A percentile compares a stretch with the other conserved stretches of the same genome.
Conservation (phyloP, 2,797 vertebrate genomes). For the Rhincodon typus region DNA sequence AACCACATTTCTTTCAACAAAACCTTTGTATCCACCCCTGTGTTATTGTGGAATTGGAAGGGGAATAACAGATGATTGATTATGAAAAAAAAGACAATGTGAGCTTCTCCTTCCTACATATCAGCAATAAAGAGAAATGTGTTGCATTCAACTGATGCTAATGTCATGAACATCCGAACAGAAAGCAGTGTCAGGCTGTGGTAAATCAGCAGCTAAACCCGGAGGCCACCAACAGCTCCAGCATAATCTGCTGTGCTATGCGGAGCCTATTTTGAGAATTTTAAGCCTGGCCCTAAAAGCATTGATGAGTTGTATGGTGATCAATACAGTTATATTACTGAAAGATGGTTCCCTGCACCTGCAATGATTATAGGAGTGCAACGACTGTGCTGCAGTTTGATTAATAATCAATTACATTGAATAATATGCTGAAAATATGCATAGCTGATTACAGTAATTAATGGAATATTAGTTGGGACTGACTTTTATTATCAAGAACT, state of each 20-base stretch:
- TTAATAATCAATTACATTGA: constrained; percentile 33
- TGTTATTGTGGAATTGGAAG: background rate
- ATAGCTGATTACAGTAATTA: constrained; percentile 32
- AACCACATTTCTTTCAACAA: background rate
- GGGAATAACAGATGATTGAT: background rate
- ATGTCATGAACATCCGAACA: background rate
- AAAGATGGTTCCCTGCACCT: constrained; percentile 14
- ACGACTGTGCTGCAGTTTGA: background rate
- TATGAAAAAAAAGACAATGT: background rate
- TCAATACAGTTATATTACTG: constrained; percentile 27
- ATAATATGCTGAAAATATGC: constrained; percentile 30
- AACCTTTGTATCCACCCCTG: background rate
- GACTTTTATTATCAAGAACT: background rate
- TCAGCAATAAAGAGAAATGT: constrained; percentile 14
- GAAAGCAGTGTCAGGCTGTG: background rate
- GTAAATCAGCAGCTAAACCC: constrained; percentile 16
- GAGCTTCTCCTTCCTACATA: background rate
- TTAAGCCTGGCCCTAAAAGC: constrained; percentile 26
- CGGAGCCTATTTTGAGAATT: constrained; percentile 23
- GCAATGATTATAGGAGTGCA: background rate
- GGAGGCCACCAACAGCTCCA: background rate
- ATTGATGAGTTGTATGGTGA: constrained; percentile 19
- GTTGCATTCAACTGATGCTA: background rate
- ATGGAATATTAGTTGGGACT: constrained; percentile 30
- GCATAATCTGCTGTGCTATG: constrained; percentile 32